These are phyloP conservation scores for Tenodera sinensis DNA, from an alignment of 2,888 invertebrate species.

Conservation along the genomic window DNA sequence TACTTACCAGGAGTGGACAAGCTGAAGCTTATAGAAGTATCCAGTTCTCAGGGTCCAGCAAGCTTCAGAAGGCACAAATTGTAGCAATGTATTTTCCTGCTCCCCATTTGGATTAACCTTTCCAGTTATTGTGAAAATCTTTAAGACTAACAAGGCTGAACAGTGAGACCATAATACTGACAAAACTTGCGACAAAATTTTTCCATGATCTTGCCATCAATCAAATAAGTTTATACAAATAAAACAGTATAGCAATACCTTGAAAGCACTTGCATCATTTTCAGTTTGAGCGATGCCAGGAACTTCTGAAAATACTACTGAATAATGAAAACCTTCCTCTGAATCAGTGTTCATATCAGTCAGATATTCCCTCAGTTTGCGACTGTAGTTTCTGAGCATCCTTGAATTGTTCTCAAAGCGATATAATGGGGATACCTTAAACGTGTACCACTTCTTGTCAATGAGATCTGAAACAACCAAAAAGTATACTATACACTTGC, in stretches of 20 bases:
- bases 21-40: no score
- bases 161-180: no score
- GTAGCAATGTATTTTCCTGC: no score
- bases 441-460: slow-evolving; percentile 42
- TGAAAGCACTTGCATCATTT: slow-evolving; percentile 12
- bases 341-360: slow-evolving; percentile 37
- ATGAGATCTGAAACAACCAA: slow-evolving; percentile 38
- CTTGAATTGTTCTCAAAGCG: slow-evolving; percentile 37
- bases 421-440: slow-evolving; percentile 41
- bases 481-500: no score
- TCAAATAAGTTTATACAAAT: not conserved
- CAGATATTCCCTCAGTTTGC: slow-evolving; percentile 41
- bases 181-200: no score
- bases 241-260: not conserved
- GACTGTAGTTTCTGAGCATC: slow-evolving; percentile 41
- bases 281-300: not conserved
- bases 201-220: no score
- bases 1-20: no score
- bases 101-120: no score
- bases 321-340: not conserved
- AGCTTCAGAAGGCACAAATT: no score
- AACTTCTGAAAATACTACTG: not conserved
- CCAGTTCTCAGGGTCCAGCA: no score
- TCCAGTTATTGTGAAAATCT: no score
- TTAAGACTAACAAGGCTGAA: no score